Percentiles rank a stretch among this genome's conserved stretches.
Conservation (phyloP, 1,140 invertebrate species). For the Musca domestica region DNA sequence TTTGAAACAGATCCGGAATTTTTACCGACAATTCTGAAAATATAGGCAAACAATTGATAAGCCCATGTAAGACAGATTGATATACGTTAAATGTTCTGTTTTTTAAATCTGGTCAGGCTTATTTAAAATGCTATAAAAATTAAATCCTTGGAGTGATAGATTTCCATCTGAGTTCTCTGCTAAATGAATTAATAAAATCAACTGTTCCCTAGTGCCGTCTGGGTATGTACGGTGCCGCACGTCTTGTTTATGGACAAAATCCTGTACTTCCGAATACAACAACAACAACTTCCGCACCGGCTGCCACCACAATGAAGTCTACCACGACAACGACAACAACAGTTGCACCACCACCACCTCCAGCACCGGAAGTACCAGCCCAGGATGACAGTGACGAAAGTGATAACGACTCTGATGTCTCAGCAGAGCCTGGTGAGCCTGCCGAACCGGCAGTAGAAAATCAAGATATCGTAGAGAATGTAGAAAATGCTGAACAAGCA, state of each 20-base stretch:
- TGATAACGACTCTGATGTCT: neutral
- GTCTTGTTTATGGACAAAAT: constrained; percentile 51
- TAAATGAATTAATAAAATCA: constrained; percentile 35
- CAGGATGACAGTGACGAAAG: neutral
- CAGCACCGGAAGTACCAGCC: constrained; percentile 24
- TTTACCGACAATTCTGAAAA: too few relatives aligned
- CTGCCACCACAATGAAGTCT: constrained; percentile 34
- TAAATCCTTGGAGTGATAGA: too few relatives aligned
- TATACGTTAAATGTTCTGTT: too few relatives aligned
- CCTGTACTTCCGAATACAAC: constrained; percentile 47
- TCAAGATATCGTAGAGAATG: constrained; percentile 18
- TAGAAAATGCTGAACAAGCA: constrained; percentile 31
- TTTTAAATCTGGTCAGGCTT: too few relatives aligned
- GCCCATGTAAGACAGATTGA: too few relatives aligned
- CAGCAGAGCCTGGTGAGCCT: constrained; percentile 16
- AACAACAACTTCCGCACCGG: constrained; percentile 34
- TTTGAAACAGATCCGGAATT: too few relatives aligned
- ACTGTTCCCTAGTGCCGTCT: constrained; percentile 5
- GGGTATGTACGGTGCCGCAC: constrained; percentile 46
- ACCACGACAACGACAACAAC: constrained; percentile 33
- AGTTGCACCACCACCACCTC: constrained; percentile 32
- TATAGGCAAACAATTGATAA: too few relatives aligned
- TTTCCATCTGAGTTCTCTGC: too few relatives aligned
- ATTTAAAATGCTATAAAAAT: too few relatives aligned
- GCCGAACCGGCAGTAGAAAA: neutral